These are phyloP conservation scores for Tenodera sinensis DNA, from an alignment of 2,888 invertebrate species.

Conservation along the genomic window DNA sequence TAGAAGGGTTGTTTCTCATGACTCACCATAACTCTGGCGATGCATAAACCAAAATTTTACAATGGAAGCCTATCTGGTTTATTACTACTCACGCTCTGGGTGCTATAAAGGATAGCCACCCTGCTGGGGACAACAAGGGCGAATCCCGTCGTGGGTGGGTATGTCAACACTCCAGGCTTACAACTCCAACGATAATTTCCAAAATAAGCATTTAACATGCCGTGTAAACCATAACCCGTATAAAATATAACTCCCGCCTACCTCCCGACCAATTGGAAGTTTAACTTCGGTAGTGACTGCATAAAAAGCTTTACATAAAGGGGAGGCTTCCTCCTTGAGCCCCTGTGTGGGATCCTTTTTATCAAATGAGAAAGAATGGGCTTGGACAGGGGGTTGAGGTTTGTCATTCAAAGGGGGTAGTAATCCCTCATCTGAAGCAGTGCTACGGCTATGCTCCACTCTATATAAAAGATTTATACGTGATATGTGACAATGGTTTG, in stretches of 20 bases:
- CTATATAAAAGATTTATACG: conserved; percentile 17
- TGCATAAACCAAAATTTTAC: neutral
- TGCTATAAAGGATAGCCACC: neutral
- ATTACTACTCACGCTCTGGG: neutral
- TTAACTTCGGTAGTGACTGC: conserved; percentile 5
- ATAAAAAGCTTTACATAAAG: neutral
- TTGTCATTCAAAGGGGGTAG: conserved; percentile 14
- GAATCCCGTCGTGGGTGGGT: conserved; percentile 6
- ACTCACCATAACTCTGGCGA: neutral
- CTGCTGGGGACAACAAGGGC: neutral
- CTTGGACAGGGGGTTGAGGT: neutral
- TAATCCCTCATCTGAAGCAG: neutral
- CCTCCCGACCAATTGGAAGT: neutral
- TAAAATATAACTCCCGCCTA: neutral
- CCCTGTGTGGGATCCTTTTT: neutral
- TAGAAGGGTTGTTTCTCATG: neutral
- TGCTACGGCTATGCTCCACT: neutral
- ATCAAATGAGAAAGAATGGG: neutral
- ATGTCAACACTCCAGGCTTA: conserved; percentile 3
- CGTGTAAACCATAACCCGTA: neutral
- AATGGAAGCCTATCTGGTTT: conserved; percentile 3
- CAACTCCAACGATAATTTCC: conserved; percentile 1
- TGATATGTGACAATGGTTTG: neutral
- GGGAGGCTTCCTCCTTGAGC: neutral
- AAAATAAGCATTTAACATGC: conserved; percentile 7